These are phyloP conservation scores for Passer domesticus DNA, from an alignment of 2,113 vertebrate genomes.

Conservation along the genomic window DNA sequence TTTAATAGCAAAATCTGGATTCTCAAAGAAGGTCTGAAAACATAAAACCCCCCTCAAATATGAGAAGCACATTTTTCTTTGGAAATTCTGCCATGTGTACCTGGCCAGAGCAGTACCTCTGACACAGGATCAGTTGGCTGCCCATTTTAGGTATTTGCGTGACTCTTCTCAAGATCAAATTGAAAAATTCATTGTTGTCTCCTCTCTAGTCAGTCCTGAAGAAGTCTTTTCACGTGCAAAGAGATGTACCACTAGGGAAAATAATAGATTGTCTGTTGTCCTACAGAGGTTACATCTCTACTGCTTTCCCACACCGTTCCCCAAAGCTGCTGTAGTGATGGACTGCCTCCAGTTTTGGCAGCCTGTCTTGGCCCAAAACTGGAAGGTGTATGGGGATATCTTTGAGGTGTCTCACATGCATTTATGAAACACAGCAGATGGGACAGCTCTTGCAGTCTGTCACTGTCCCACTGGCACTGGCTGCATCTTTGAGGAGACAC, in stretches of 20 bases:
- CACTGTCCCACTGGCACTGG: accelerated
- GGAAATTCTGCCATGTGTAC: neutral
- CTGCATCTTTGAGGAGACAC: neutral
- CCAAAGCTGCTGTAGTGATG: neutral
- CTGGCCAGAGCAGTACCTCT: neutral
- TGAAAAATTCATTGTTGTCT: neutral
- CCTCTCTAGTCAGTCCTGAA: neutral
- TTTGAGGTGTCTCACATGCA: neutral
- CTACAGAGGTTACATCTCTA: neutral
- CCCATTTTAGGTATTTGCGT: neutral
- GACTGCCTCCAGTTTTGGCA: neutral
- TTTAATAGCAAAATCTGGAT: neutral
- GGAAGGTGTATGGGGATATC: neutral
- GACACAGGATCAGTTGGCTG: neutral
- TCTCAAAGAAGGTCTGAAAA: neutral
- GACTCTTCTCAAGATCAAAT: neutral
- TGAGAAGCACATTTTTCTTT: neutral
- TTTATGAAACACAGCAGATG: neutral
- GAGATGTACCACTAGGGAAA: neutral
- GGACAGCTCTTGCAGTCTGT: neutral
- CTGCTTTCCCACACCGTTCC: neutral
- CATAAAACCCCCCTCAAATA: neutral
- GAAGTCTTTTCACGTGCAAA: neutral
- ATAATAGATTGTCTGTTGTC: neutral
- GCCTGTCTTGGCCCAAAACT: neutral